These are phyloP conservation scores for Polymixis flavicincta DNA, from an alignment of 2,888 invertebrate species.

Conservation along the genomic window DNA sequence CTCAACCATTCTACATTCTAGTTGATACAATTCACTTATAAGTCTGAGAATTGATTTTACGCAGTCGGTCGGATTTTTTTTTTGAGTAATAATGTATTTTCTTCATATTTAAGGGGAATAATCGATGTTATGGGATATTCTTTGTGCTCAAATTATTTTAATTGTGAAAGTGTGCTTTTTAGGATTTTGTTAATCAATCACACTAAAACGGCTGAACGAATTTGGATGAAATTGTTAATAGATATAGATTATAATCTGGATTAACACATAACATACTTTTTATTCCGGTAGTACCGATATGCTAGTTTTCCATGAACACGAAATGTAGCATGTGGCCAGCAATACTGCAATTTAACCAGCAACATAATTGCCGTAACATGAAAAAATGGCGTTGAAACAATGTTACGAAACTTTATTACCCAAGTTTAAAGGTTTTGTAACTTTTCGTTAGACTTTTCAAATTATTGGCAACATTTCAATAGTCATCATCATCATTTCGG, in stretches of 20 bases:
- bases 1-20: not conserved
- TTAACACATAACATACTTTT: too few relatives aligned
- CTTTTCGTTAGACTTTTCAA: not conserved
- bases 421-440: not conserved
- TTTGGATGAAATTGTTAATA: too few relatives aligned
- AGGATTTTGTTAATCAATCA: too few relatives aligned
- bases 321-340: not conserved
- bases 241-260: too few relatives aligned
- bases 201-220: too few relatives aligned
- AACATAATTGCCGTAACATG: not conserved
- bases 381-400: not conserved
- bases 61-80: too few relatives aligned
- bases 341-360: not conserved
- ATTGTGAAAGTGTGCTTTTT: too few relatives aligned
- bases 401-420: not conserved
- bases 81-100: not conserved
- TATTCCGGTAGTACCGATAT: too few relatives aligned
- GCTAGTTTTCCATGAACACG: not conserved
- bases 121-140: not conserved
- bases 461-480: not conserved
- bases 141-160: not conserved
- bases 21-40: not conserved
- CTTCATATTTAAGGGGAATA: not conserved
- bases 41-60: too few relatives aligned
- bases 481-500: too few relatives aligned